Evolutionary conservation across 2,113 vertebrate genomes (phyloP).

Genomic region (Pongo pygmaeus): DNA sequence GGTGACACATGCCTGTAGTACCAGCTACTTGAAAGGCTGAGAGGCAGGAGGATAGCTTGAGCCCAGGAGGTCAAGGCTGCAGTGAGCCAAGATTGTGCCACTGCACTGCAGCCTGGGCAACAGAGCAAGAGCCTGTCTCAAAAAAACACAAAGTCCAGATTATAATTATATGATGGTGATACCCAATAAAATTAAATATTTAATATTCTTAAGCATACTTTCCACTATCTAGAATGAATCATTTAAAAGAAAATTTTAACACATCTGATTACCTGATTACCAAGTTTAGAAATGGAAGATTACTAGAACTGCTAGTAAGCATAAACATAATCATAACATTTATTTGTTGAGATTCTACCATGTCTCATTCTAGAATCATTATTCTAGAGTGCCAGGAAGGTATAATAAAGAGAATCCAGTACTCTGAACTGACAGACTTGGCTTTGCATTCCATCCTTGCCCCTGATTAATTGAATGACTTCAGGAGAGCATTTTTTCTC

Average conservation of each 20-base stretch:
- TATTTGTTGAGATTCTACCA: not conserved
- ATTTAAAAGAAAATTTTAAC: not conserved
- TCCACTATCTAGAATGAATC: constrained; percentile 1
- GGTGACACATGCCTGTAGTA: too few species aligned
- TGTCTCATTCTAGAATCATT: not conserved
- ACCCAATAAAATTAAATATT: constrained; percentile 22
- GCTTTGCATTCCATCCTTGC: not conserved
- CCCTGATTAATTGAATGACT: not conserved
- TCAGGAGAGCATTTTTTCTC: not conserved
- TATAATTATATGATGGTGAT: not conserved
- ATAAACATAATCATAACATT: not conserved
- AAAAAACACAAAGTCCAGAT: not conserved
- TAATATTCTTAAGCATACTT: constrained; percentile 9
- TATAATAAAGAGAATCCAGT: not conserved
- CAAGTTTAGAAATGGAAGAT: constrained; percentile 24
- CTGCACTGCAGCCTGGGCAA: too few species aligned
- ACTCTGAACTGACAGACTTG: not conserved
- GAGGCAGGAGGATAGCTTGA: too few species aligned
- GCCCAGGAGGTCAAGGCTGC: too few species aligned
- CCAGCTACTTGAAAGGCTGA: too few species aligned
- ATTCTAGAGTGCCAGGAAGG: not conserved
- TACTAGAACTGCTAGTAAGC: constrained; percentile 7
- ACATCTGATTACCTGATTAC: not conserved
- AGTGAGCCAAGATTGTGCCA: too few species aligned
- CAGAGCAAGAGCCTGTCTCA: too few species aligned